Conservation (phyloP, 2,113 vertebrate species). For the Scartelaos histophorus region DNA sequence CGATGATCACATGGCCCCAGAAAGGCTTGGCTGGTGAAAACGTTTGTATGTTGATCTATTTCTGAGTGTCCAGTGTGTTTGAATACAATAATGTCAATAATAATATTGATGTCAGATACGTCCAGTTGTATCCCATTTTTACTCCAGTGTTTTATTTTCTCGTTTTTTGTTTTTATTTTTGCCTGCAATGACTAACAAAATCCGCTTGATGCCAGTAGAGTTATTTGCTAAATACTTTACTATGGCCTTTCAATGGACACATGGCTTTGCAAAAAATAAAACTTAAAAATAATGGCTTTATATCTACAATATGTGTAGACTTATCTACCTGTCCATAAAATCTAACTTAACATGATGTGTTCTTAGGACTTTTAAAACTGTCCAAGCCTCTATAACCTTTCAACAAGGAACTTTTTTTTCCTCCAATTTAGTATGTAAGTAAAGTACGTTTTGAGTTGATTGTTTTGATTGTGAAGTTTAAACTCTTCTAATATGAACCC, state of each 20-base stretch:
- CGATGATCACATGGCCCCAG: background rate
- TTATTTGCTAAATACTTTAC: constrained; percentile 11
- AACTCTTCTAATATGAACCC: background rate
- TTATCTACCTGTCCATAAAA: constrained; percentile 29
- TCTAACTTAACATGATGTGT: constrained; percentile 34
- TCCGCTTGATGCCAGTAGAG: constrained; percentile 58
- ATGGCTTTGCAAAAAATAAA: background rate
- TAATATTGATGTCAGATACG: background rate
- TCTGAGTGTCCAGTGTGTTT: background rate
- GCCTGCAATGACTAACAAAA: constrained; percentile 2
- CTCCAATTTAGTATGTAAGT: no score
- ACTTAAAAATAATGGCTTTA: background rate
- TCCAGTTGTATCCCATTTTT: background rate
- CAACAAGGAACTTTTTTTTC: background rate
- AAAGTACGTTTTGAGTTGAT: background rate
- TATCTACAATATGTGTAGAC: no score
- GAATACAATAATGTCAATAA: background rate
- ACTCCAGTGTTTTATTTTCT: background rate
- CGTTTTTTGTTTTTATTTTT: no score
- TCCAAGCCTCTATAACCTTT: background rate
- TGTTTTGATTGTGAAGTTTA: background rate
- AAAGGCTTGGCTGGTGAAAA: background rate
- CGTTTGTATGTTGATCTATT: background rate
- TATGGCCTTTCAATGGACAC: background rate
- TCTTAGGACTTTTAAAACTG: constrained; percentile 19